phyloP scores from a whole-genome alignment of 1,140 invertebrate genomes.

The Trichomalopsis sarcophagae region DNA sequence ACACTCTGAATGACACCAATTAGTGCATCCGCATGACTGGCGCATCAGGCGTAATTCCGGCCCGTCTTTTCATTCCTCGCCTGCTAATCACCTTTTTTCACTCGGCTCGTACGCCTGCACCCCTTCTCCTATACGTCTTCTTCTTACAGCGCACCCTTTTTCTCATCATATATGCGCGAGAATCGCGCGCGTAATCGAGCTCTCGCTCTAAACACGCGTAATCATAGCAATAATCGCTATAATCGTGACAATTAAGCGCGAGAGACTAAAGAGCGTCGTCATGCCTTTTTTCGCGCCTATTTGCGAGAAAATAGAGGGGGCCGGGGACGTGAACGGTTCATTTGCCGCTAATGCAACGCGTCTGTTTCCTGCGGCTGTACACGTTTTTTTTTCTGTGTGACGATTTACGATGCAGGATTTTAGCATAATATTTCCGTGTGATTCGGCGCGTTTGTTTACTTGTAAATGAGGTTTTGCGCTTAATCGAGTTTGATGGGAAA shows the following conservation, averaged over 20 bases:
- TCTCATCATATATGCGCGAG: neutral
- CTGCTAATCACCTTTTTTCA: constrained; percentile 50
- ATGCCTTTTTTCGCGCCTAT: constrained; percentile 2
- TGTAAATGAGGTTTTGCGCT: constrained; percentile 16
- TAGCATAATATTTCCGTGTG: too few relatives aligned
- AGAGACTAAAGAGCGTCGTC: too few relatives aligned
- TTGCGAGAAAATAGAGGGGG: neutral
- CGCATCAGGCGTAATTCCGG: constrained; percentile 30
- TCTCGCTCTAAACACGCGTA: neutral
- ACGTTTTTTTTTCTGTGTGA: neutral
- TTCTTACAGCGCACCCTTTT: neutral
- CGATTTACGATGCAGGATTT: too few relatives aligned
- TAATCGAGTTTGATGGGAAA: neutral
- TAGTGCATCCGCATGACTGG: constrained; percentile 63
- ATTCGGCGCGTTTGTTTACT: constrained; percentile 1
- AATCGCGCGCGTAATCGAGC: neutral
- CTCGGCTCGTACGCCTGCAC: neutral
- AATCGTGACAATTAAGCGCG: constrained; percentile 36
- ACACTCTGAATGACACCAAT: constrained; percentile 70
- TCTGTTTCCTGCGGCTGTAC: neutral
- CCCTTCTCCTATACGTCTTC: neutral
- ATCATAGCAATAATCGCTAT: constrained; percentile 38
- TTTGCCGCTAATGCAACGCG: neutral
- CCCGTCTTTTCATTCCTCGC: constrained; percentile 39
- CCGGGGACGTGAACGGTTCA: too few relatives aligned